These are phyloP conservation scores for Hyppa rectilinea DNA, from an alignment of 2,888 invertebrate species.

Conservation along the genomic window DNA sequence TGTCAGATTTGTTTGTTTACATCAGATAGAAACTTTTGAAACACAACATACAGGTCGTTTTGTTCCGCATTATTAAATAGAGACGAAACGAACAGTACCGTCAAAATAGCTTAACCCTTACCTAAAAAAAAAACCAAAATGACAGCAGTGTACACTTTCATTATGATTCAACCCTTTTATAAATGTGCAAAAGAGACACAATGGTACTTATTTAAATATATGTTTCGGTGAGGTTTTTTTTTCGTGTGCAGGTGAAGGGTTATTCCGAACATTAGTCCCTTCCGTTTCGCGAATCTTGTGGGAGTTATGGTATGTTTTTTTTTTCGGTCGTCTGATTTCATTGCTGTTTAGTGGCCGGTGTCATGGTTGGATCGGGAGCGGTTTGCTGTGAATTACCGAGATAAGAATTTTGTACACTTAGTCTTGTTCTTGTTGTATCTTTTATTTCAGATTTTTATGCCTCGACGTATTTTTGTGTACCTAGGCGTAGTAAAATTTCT, in stretches of 20 bases:
- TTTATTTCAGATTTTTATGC: background rate
- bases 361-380: constrained; percentile 18
- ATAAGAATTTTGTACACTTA: constrained; percentile 13
- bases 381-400: constrained; percentile 16
- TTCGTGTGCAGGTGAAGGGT: constrained; percentile 63
- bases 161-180: constrained; percentile 62
- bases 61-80: constrained; percentile 48
- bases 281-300: constrained; percentile 62
- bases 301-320: constrained; percentile 42
- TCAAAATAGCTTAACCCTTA: constrained; percentile 24
- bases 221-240: constrained; percentile 59
- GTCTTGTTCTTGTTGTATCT: background rate
- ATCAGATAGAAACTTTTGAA: too few relatives aligned
- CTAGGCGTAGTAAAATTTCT: background rate
- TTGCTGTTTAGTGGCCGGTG: constrained; percentile 27
- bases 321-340: constrained; percentile 44
- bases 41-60: constrained; percentile 6
- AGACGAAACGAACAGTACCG: constrained; percentile 29
- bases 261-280: constrained; percentile 69
- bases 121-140: constrained; percentile 39
- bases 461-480: background rate
- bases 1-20: too few relatives aligned
- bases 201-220: constrained; percentile 69
- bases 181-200: constrained; percentile 65
- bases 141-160: constrained; percentile 45